A percentile compares a stretch with the other conserved stretches of the same genome.
Evolutionary conservation across 1,140 invertebrate species (phyloP).

Genomic region (Drosophila murphyi): DNA sequence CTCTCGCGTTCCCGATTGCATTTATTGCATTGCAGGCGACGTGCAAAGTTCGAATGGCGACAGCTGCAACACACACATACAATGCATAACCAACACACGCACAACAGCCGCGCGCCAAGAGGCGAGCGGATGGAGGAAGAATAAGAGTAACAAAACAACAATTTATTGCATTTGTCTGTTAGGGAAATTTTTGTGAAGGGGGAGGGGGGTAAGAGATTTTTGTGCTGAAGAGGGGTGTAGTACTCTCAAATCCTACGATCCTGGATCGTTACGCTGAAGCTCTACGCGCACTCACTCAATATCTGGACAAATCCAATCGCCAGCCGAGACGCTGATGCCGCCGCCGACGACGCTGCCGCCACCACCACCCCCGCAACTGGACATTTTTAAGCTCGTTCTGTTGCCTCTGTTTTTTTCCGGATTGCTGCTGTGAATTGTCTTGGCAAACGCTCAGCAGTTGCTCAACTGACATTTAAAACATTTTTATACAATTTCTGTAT

Average conservation of each 20-base stretch:
- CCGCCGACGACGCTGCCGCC: constrained; percentile 34
- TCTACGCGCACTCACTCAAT: constrained; percentile 81
- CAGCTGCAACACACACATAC: constrained; percentile 87
- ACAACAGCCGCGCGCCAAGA: constrained; percentile 32
- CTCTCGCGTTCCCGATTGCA: constrained; percentile 87
- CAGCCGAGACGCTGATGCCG: constrained; percentile 74
- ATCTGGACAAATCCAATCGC: constrained; percentile 87
- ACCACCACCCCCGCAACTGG: constrained; percentile 52
- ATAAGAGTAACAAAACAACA: constrained; percentile 59
- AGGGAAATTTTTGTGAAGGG: not conserved
- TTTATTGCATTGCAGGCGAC: constrained; percentile 94
- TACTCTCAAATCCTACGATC: constrained; percentile 30
- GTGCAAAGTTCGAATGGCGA: constrained; percentile 97
- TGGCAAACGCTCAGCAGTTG: constrained; percentile 8
- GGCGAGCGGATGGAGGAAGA: constrained; percentile 40
- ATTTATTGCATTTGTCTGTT: constrained; percentile 41
- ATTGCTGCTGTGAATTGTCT: constrained; percentile 24
- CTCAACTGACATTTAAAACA: constrained; percentile 51
- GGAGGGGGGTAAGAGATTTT: not conserved
- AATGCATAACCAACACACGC: constrained; percentile 26
- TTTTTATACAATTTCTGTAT: constrained; percentile 71
- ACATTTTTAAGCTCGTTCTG: constrained; percentile 51
- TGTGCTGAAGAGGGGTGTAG: constrained; percentile 10
- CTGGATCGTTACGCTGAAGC: constrained; percentile 50
- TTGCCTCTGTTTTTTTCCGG: constrained; percentile 4